Base-by-base conservation (phyloP, 2,888 invertebrate genomes). In the Lasius platythorax region DNA sequence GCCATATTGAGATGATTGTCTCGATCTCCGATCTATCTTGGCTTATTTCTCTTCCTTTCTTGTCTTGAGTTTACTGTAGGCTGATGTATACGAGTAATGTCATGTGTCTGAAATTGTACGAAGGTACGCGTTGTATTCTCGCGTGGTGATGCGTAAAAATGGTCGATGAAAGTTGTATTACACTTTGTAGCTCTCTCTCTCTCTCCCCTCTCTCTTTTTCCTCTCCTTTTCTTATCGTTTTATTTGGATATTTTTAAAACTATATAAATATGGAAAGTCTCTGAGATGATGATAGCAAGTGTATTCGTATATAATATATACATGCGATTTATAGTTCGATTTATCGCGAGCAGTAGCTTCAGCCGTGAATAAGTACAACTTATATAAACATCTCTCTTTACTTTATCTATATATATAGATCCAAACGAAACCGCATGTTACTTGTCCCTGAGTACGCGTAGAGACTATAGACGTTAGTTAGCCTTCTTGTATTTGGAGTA, bases 401-500 rank as follows among this genome's bases (percentile, higher is more conserved):
- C 46, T 53, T 40, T 46, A 53, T 15, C 23, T 79, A 63, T 81
- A 64, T 33, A 83, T 50, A 76, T 72, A 74, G 85, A 81, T 68
- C 85, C 68, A 82, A 23, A 85, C 82, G 64, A 82, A 82, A 84
- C 82, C 84, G 84, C 87, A 86, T 85, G 91, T 86, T 84, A 83
- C 63, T 78, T 83, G 40, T 68, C 87, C 84, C 83, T 85, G 85
- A 84, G 90, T 89, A 87, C 91, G 90, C 89, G 89, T 92, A 93
- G 93, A 89, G 82, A 85, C 92, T 93, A n/a, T 53, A 93, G 92
- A 90, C 84, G 84, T 91, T 93, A 93, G 93, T 91, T 93, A 93
- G 93, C 90, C 91, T 93, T 93, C 92, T 93, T 93, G 93, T 94
- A 94, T 94, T 92, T 93, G 93, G 93, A 94, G 94, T 94, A 94